Evolutionary conservation across 2,113 vertebrate genomes (phyloP), one percentile per base, ranked within the genome.

Genomic region (Gulo gulo): DNA sequence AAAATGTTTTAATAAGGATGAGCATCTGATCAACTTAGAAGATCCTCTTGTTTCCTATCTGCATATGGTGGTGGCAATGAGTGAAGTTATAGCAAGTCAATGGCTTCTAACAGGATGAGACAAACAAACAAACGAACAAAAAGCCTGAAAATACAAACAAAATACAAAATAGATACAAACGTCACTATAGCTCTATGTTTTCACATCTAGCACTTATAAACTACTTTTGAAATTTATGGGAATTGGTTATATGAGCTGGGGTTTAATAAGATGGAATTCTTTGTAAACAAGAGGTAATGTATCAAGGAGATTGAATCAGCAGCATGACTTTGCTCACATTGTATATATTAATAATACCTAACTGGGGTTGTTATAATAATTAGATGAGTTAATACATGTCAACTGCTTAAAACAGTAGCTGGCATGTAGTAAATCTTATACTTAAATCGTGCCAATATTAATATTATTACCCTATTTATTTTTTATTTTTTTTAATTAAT

Each of bases 91-190:
- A 65, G 78, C 24, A 91, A 15, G 15, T 76, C 67, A 78, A 83
- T 96, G 31, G 24, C 4, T 63, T 88, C 86, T 67, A 83, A 91
- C 4, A 95, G 39, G 31, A 88, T 47, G 55, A 96, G 29, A 69
- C 45, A 16, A 52, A 52, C 36, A 85, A 79, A 95, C 45, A 65
- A 67, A 81, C 39, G 4, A 39, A 42, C 39, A 79, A 65, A 96
- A 61, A 69, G 59, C 21, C 10, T 18, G 7, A 87, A 85, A 89
- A 81, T 47, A 57, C n/a, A 76, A 90, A 69, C 39, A 92, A 88
- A 55, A 79, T n/a, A 52, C 42, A 96, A 96, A 88, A 88, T 39
- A 91, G 18, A 91, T 29, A 92, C 24, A 69, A 16, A 90, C 21
- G 76, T 65, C 10, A 65, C 42, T 7, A 73, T 31, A 36, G 36